Conservation (phyloP, 2,888 invertebrate genomes). For the Thera obeliscata region DNA sequence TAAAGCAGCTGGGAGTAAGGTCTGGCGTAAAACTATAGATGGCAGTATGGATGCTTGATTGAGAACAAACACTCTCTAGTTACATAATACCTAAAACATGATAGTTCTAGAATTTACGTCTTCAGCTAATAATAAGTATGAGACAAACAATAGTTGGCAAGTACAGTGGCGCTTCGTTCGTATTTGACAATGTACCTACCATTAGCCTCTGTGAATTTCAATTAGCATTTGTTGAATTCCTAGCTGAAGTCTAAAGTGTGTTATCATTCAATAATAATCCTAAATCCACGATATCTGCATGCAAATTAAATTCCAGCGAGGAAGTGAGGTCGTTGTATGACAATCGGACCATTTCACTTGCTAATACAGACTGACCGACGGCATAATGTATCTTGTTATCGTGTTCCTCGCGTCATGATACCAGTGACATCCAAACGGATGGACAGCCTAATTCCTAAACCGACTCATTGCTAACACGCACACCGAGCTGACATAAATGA, state of each 20-base stretch:
- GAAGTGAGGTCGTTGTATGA: slow-evolving; percentile 56
- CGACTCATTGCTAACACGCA: slow-evolving; percentile 18
- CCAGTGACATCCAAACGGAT: slow-evolving; percentile 28
- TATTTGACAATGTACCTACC: slow-evolving; percentile 6
- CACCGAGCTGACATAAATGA: background rate
- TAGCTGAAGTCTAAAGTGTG: background rate
- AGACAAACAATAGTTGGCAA: slow-evolving; percentile 15
- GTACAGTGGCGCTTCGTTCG: slow-evolving; percentile 11
- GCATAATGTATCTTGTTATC: slow-evolving; percentile 53
- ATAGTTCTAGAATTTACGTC: background rate
- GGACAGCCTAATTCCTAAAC: slow-evolving; percentile 34
- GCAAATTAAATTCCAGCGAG: slow-evolving; percentile 44
- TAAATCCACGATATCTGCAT: slow-evolving; percentile 37
- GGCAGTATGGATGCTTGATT: slow-evolving; percentile 8
- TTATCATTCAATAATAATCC: slow-evolving; percentile 22
- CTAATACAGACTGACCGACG: slow-evolving; percentile 57
- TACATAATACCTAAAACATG: slow-evolving; percentile 1
- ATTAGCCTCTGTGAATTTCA: slow-evolving; percentile 13
- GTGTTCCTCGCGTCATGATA: slow-evolving; percentile 38
- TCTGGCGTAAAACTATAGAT: slow-evolving; percentile 19
- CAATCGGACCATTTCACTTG: slow-evolving; percentile 67
- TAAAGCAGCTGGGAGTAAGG: slow-evolving; percentile 22
- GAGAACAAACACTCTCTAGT: slow-evolving; percentile 2
- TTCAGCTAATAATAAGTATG: slow-evolving; percentile 6
- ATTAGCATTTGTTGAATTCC: slow-evolving; percentile 10